Evolutionary conservation across 2,113 vertebrate genomes (phyloP).

Genomic region (Chelonoidis abingdonii): DNA sequence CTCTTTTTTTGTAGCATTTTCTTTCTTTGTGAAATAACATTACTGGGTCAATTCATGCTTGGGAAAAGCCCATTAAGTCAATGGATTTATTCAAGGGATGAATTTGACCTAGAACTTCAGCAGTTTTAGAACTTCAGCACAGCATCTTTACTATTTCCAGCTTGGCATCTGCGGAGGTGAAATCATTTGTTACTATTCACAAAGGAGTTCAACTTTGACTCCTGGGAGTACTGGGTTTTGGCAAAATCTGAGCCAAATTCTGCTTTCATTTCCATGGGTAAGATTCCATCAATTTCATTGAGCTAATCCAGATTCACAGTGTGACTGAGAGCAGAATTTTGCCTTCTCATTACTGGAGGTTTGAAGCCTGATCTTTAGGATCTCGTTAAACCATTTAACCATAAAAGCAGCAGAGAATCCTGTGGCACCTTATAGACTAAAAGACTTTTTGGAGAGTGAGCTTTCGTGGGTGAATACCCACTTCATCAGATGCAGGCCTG

Average conservation of each 20-base stretch:
- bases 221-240: not conserved
- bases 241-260: not conserved
- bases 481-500: too few species aligned
- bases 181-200: not conserved
- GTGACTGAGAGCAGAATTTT: not conserved
- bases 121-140: not conserved
- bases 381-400: constrained; percentile 34
- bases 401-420: not conserved
- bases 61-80: not conserved
- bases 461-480: too few species aligned
- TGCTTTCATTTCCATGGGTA: not conserved
- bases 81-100: not conserved
- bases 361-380: not conserved
- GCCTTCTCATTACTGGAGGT: not conserved
- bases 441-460: too few species aligned
- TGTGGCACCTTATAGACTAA: too few species aligned
- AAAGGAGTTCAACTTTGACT: not conserved
- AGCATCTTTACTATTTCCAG: not conserved
- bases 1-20: not conserved
- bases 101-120: not conserved
- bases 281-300: not conserved
- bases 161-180: not conserved
- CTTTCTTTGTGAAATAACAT: not conserved
- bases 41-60: not conserved
- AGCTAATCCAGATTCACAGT: not conserved